These are phyloP conservation scores for Macropis europaea DNA, from an alignment of 2,888 invertebrate species.

Conservation along the genomic window DNA sequence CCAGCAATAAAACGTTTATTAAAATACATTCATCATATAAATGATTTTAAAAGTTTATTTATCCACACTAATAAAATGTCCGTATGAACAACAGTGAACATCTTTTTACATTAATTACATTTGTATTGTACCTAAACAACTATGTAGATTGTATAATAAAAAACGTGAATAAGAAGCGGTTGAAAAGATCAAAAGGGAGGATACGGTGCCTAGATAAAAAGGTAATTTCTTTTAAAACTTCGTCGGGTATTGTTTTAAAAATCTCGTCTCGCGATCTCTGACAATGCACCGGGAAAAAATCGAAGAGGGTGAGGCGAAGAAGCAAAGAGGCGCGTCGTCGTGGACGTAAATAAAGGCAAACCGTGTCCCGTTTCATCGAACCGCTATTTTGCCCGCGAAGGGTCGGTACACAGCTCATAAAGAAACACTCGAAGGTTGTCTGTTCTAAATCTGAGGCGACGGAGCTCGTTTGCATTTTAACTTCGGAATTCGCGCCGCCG, in stretches of 20 bases:
- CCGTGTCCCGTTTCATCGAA: slow-evolving; percentile 46
- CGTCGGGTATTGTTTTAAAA: slow-evolving; percentile 5
- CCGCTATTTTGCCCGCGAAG: slow-evolving; percentile 47
- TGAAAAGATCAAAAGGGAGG: no score
- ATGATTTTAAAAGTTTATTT: no score
- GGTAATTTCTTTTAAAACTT: no score
- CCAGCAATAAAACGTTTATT: no score
- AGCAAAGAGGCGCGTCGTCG: neutral
- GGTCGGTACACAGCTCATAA: slow-evolving; percentile 49
- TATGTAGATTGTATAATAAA: no score
- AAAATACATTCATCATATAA: no score
- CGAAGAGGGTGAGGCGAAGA: neutral
- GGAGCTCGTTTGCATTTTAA: slow-evolving; percentile 35
- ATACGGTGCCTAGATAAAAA: no score
- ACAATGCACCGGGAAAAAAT: neutral
- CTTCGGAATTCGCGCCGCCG: slow-evolving; percentile 47
- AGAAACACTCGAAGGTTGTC: slow-evolving; percentile 54
- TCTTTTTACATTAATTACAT: no score
- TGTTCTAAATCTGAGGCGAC: slow-evolving; percentile 55
- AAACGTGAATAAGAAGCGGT: no score
- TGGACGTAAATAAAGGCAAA: slow-evolving; percentile 50
- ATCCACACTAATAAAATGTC: no score
- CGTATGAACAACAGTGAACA: no score
- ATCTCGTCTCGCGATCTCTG: slow-evolving; percentile 23
- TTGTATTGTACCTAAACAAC: no score